These are phyloP conservation scores for Ficedula albicollis DNA, from an alignment of 2,797 vertebrate genomes.

Conservation along the genomic window DNA sequence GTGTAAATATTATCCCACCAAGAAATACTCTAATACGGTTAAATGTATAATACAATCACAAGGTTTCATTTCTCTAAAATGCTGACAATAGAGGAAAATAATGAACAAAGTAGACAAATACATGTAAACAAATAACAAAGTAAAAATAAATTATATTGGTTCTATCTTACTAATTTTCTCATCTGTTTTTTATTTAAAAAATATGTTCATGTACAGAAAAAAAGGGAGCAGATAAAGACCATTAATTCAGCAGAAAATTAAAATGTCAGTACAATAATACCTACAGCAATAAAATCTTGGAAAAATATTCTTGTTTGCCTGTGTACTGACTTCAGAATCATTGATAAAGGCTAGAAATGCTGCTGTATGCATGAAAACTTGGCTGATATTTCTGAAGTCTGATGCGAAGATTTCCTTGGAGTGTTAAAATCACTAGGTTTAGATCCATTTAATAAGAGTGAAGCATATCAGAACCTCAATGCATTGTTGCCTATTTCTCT, in stretches of 20 bases:
- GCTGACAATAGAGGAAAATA: neutral
- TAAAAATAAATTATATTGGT: neutral
- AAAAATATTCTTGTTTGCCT: neutral
- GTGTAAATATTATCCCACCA: neutral
- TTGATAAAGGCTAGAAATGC: neutral
- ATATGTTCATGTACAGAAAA: neutral
- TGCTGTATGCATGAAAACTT: neutral
- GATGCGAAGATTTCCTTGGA: neutral
- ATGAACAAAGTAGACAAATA: neutral
- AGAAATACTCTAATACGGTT: neutral
- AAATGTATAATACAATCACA: neutral
- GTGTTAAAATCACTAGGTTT: neutral
- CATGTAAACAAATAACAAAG: neutral
- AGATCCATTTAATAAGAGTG: neutral
- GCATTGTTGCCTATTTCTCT: neutral
- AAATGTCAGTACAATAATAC: neutral
- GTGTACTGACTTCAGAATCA: neutral
- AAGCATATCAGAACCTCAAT: rapidly evolving
- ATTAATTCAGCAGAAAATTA: neutral
- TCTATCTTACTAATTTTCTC: neutral
- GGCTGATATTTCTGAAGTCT: neutral
- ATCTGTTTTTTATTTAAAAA: neutral
- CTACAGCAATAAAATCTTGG: neutral
- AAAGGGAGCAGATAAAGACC: neutral
- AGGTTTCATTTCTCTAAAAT: neutral